Evolutionary conservation across 2,888 invertebrate genomes (phyloP).

Genomic region (Sarcophaga caerulescens): DNA sequence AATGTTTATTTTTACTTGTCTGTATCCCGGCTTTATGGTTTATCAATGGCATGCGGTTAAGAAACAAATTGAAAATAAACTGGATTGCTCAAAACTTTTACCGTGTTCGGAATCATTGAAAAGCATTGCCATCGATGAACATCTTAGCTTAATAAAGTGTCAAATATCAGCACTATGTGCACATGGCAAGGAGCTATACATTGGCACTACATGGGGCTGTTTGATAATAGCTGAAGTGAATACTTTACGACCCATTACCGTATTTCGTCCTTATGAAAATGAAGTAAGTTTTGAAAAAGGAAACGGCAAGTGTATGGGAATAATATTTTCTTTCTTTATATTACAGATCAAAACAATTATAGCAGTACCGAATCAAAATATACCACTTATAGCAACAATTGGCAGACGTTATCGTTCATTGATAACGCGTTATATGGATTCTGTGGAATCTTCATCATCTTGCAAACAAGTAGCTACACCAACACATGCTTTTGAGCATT

Average conservation of each 20-base stretch:
- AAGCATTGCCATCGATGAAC: conserved; percentile 94
- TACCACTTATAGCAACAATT: conserved; percentile 87
- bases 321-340: conserved; percentile 4
- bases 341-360: conserved; percentile 84
- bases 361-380: conserved; percentile 82
- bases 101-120: conserved; percentile 96
- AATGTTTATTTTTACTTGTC: conserved; percentile 88
- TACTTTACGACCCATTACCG: conserved; percentile 91
- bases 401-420: conserved; percentile 93
- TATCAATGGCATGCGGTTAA: conserved; percentile 91
- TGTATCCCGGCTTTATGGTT: conserved; percentile 92
- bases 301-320: neutral
- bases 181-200: conserved; percentile 88
- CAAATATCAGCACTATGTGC: conserved; percentile 85
- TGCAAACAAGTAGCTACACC: conserved; percentile 70
- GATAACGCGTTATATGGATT: conserved; percentile 84
- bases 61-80: conserved; percentile 87
- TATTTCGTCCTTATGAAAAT: conserved; percentile 95
- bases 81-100: conserved; percentile 95
- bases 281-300: conserved; percentile 83
- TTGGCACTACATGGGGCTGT: conserved; percentile 98
- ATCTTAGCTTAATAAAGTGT: conserved; percentile 88
- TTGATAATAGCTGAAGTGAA: conserved; percentile 92
- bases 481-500: conserved; percentile 72
- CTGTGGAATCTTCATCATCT: conserved; percentile 70